phyloP scores from a whole-genome alignment of 2,113 vertebrate genomes.

The Glaucomys volans region DNA sequence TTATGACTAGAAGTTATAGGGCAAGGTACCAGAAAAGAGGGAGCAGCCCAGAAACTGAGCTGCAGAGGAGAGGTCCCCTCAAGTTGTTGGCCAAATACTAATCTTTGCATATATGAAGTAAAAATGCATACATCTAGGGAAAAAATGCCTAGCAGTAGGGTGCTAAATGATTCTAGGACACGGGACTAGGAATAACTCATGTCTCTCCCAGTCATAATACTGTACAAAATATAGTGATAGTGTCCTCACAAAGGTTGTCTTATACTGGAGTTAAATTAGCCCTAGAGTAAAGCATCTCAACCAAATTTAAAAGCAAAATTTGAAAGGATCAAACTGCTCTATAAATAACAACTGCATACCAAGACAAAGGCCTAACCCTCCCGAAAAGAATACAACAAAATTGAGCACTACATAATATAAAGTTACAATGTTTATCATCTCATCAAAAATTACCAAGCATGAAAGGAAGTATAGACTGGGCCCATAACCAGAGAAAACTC shows the following conservation, averaged over 20 bases:
- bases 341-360: not conserved
- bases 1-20: not conserved
- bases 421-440: not conserved
- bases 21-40: not conserved
- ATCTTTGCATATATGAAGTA: not conserved
- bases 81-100: not conserved
- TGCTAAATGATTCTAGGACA: not conserved
- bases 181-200: not conserved
- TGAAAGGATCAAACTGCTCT: not conserved
- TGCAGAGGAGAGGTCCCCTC: not conserved
- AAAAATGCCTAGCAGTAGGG: not conserved
- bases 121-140: not conserved
- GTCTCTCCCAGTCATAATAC: not conserved
- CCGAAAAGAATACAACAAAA: slow-evolving; percentile 14
- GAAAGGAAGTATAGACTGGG: not conserved
- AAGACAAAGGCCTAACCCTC: not conserved
- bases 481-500: not conserved
- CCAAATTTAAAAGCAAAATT: not conserved
- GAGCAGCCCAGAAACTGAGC: not conserved
- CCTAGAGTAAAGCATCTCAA: not conserved
- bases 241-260: not conserved
- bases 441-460: not conserved
- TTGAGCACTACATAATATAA: not conserved
- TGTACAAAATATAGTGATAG: not conserved
- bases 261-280: not conserved